Percentiles rank a stretch among this genome's conserved stretches.
Evolutionary conservation across 2,888 invertebrate genomes (phyloP).

Genomic region (Epistrophella euchroma): DNA sequence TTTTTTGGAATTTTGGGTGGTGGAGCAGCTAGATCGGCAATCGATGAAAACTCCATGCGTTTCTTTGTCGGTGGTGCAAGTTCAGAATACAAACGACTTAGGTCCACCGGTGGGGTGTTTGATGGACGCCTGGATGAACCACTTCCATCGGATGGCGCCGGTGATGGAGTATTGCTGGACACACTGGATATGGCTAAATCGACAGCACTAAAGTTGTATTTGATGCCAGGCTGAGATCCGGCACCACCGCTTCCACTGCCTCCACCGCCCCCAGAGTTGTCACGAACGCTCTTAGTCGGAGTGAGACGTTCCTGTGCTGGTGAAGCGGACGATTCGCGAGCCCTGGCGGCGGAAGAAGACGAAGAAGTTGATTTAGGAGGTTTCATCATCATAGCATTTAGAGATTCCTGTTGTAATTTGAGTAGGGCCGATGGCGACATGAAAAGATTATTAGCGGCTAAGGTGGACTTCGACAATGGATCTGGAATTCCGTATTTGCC

Average conservation of each 20-base stretch:
- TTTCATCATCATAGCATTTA: slow-evolving; percentile 85
- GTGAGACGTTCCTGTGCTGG: slow-evolving; percentile 82
- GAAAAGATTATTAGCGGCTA: slow-evolving; percentile 92
- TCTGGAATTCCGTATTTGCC: slow-evolving; percentile 87
- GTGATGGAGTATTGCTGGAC: slow-evolving; percentile 82
- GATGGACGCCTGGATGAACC: slow-evolving; percentile 82
- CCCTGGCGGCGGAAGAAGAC: slow-evolving; percentile 79
- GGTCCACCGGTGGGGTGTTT: slow-evolving; percentile 82
- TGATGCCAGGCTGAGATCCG: slow-evolving; percentile 76
- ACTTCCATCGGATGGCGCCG: slow-evolving; percentile 81
- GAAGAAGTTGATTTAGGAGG: slow-evolving; percentile 83
- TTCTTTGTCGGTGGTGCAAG: slow-evolving; percentile 82
- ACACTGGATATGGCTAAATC: slow-evolving; percentile 84
- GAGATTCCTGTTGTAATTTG: slow-evolving; percentile 87
- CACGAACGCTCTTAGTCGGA: slow-evolving; percentile 80
- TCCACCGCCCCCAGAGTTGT: slow-evolving; percentile 70
- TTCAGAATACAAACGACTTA: slow-evolving; percentile 82
- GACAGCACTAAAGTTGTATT: slow-evolving; percentile 84
- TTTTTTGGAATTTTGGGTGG: slow-evolving; percentile 87
- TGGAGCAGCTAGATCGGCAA: slow-evolving; percentile 84
- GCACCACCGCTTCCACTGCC: slow-evolving; percentile 55
- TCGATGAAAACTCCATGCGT: slow-evolving; percentile 84
- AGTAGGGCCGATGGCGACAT: slow-evolving; percentile 88
- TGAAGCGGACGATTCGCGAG: slow-evolving; percentile 83
- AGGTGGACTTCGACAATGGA: slow-evolving; percentile 90